A percentile compares a stretch with the other conserved stretches of the same genome.
Evolutionary conservation across 2,113 vertebrate genomes (phyloP).

Genomic region (Rissa tridactyla): DNA sequence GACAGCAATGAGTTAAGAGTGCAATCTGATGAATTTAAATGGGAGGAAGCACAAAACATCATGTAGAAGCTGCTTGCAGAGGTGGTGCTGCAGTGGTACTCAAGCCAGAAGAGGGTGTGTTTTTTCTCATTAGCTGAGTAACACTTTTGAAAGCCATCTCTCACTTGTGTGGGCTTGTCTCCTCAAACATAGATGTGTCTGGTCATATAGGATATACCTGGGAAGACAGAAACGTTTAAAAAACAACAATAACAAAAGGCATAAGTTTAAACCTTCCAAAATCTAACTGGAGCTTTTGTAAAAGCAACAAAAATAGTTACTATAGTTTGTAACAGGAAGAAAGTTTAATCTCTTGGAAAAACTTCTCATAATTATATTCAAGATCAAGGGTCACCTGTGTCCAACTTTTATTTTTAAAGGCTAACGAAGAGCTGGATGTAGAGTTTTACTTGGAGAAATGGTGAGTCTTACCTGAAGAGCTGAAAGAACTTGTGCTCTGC

Average conservation of each 20-base stretch:
- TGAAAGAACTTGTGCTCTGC: background rate
- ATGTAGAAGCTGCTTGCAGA: background rate
- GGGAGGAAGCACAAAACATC: background rate
- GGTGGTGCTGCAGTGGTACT: background rate
- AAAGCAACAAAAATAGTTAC: background rate
- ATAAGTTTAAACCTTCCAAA: background rate
- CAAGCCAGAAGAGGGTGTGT: background rate
- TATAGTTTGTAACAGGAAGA: background rate
- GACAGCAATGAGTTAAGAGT: background rate
- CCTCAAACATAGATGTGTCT: background rate
- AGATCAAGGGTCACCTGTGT: background rate
- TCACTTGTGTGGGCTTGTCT: background rate
- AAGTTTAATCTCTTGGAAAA: background rate
- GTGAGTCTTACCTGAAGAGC: slow-evolving; percentile 58
- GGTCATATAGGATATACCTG: background rate
- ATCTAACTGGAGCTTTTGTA: background rate
- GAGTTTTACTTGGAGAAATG: slow-evolving; percentile 77
- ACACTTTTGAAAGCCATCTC: background rate
- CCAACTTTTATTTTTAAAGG: slow-evolving; percentile 38
- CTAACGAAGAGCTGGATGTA: slow-evolving; percentile 73
- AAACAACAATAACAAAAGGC: background rate
- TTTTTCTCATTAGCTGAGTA: background rate
- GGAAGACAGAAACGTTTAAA: background rate
- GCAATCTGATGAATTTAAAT: background rate
- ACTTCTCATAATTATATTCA: background rate